Evolutionary conservation across 1,140 invertebrate genomes (phyloP).

Genomic region (Nixonia krombeini): DNA sequence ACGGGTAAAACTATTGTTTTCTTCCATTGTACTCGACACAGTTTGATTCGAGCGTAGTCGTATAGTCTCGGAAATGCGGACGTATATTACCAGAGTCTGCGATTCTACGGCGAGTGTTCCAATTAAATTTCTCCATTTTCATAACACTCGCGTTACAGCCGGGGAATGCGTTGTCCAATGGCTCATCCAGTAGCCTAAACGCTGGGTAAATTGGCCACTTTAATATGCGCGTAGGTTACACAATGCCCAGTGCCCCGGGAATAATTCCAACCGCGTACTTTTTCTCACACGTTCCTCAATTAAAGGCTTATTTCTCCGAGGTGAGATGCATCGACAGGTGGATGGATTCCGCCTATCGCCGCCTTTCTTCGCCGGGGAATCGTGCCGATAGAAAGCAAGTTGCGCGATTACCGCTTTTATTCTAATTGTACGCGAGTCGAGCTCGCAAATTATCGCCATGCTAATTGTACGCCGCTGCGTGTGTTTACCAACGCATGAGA

Average conservation of each 20-base stretch:
- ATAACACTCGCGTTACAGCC: neutral
- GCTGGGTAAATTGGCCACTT: constrained; percentile 30
- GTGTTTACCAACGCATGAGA: constrained; percentile 32
- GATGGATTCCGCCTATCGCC: constrained; percentile 11
- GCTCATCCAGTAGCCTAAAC: constrained; percentile 13
- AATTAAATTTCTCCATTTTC: constrained; percentile 46
- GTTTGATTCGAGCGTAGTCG: too few relatives aligned
- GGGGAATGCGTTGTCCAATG: constrained; percentile 12
- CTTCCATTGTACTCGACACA: too few relatives aligned
- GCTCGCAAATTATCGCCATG: constrained; percentile 47
- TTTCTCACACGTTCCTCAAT: constrained; percentile 34
- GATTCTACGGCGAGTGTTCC: too few relatives aligned
- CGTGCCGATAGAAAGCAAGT: constrained; percentile 44
- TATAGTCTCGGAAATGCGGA: too few relatives aligned
- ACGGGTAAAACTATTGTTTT: too few relatives aligned
- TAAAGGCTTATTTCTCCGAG: constrained; percentile 21
- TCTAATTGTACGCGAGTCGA: constrained; percentile 42
- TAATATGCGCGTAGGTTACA: constrained; percentile 23
- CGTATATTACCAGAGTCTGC: too few relatives aligned
- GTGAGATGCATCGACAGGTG: neutral
- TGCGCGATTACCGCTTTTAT: constrained; percentile 44
- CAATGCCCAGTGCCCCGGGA: constrained; percentile 19
- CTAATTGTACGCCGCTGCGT: constrained; percentile 41
- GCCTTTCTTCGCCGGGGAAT: constrained; percentile 45
- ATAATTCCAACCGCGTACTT: neutral